phyloP scores from a whole-genome alignment of 1,140 invertebrate species.

The Lasioglossum baleicum region DNA sequence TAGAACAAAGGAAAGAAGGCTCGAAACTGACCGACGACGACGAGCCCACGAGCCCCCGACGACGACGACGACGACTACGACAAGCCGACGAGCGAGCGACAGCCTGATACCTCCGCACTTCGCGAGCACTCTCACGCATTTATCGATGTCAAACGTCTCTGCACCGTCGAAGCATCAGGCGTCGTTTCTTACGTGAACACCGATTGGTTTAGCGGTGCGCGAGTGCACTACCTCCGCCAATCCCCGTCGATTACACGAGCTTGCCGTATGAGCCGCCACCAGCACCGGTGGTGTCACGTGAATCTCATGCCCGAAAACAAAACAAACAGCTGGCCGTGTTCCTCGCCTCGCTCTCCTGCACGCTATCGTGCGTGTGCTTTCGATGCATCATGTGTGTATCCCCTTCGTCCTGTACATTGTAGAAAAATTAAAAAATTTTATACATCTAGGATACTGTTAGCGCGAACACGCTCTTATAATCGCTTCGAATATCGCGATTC shows the following conservation, averaged over 20 bases:
- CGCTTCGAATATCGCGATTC: neutral
- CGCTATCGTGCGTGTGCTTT: slow-evolving; percentile 51
- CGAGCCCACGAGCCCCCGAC: slow-evolving; percentile 49
- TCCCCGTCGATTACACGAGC: slow-evolving; percentile 50
- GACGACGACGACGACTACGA: slow-evolving; percentile 47
- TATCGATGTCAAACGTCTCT: slow-evolving; percentile 78
- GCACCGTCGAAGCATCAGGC: slow-evolving; percentile 67
- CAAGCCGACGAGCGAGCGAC: slow-evolving; percentile 68
- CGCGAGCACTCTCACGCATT: slow-evolving; percentile 77
- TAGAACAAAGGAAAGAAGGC: slow-evolving; percentile 53
- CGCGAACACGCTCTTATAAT: neutral
- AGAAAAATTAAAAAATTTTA: neutral
- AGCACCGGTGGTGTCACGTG: slow-evolving; percentile 74
- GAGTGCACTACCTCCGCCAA: slow-evolving; percentile 66
- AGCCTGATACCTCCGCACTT: slow-evolving; percentile 71
- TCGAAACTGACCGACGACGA: slow-evolving; percentile 45
- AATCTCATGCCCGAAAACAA: slow-evolving; percentile 78
- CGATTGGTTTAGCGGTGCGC: slow-evolving; percentile 66
- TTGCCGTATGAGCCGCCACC: slow-evolving; percentile 67
- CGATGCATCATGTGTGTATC: slow-evolving; percentile 18
- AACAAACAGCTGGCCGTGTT: slow-evolving; percentile 76
- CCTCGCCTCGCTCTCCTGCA: slow-evolving; percentile 53
- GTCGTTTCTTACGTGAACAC: slow-evolving; percentile 56
- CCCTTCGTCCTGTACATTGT: neutral
- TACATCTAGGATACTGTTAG: neutral